A percentile compares a stretch with the other conserved stretches of the same genome.
Conservation (phyloP, 2,888 invertebrate species). For the Chelonus formosanus region DNA sequence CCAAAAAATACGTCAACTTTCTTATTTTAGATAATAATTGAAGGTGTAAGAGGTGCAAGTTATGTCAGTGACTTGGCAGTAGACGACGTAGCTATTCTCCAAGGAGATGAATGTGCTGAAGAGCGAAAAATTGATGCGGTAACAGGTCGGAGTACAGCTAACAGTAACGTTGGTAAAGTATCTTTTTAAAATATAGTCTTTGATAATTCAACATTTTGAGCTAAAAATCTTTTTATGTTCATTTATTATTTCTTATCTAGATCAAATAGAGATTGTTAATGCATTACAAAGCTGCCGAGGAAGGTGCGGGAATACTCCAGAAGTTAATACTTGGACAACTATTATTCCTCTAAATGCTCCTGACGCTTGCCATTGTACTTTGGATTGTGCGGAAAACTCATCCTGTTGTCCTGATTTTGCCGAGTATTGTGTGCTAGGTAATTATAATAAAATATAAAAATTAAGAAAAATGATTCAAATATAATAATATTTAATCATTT, state of each 20-base stretch:
- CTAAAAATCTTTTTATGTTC: neutral
- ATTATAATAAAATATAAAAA: constrained; percentile 27
- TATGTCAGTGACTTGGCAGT: constrained; percentile 82
- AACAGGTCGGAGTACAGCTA: constrained; percentile 37
- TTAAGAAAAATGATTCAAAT: neutral
- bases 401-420: constrained; percentile 77
- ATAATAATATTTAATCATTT: neutral
- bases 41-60: constrained; percentile 74
- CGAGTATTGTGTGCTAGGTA: constrained; percentile 69
- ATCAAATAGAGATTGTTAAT: constrained; percentile 59
- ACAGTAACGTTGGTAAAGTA: constrained; percentile 43
- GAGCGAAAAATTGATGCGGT: constrained; percentile 34
- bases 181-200: too few species aligned
- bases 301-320: constrained; percentile 50
- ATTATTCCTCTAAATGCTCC: constrained; percentile 38
- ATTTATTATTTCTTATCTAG: constrained; percentile 41
- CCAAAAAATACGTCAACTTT: too few species aligned
- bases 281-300: constrained; percentile 57
- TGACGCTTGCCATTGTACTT: constrained; percentile 70
- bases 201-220: neutral
- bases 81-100: constrained; percentile 78
- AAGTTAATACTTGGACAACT: constrained; percentile 39
- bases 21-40: constrained; percentile 74
- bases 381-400: constrained; percentile 67
- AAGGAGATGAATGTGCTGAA: constrained; percentile 68